phyloP scores from a whole-genome alignment of 2,888 invertebrate species.

The Chydorus sphaericus region DNA sequence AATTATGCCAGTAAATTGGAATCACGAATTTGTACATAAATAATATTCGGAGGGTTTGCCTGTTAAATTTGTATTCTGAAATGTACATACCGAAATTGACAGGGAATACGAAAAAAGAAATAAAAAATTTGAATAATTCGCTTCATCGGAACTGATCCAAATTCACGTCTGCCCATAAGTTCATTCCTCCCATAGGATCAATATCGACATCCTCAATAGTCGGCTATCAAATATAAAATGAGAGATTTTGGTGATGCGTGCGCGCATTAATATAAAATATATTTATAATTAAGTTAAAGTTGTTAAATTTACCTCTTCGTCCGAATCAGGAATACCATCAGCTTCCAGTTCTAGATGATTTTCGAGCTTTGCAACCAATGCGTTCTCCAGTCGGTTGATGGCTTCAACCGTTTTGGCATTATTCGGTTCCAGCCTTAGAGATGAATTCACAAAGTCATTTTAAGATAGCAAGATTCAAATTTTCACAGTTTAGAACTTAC shows the following conservation, averaged over 20 bases:
- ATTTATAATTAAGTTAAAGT: neutral
- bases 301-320: constrained; percentile 19
- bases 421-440: constrained; percentile 43
- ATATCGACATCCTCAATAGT: constrained; percentile 10
- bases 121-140: no score
- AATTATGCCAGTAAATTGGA: no score
- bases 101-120: no score
- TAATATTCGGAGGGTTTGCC: no score
- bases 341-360: constrained; percentile 32
- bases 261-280: neutral
- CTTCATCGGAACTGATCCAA: neutral
- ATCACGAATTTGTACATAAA: no score
- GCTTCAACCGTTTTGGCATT: constrained; percentile 48
- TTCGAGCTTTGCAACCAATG: constrained; percentile 34
- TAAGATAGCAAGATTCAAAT: neutral
- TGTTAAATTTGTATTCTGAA: no score
- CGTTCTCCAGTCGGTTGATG: constrained; percentile 42
- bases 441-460: neutral
- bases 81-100: no score
- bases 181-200: constrained; percentile 3
- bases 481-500: constrained; percentile 28
- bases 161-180: constrained; percentile 2
- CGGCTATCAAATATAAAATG: neutral
- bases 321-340: constrained; percentile 34
- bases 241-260: no score